Evolutionary conservation across 2,797 vertebrate species (phyloP).

Genomic region (Darevskia mixta): DNA sequence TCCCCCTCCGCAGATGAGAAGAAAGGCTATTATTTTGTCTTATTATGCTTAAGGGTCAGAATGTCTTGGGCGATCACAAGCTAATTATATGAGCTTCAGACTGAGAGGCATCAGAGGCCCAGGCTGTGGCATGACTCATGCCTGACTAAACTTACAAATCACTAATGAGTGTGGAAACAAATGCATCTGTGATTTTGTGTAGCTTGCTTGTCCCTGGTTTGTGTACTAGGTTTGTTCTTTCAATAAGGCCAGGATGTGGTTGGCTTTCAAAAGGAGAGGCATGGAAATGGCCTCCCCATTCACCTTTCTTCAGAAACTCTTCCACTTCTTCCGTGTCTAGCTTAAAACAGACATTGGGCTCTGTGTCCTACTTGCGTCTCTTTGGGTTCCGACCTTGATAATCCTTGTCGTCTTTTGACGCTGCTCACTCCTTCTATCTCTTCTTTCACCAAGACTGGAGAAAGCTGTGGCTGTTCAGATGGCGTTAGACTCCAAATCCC

Average conservation of each 20-base stretch:
- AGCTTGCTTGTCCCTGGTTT: neutral
- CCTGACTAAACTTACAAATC: neutral
- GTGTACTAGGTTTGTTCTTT: neutral
- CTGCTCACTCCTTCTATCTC: neutral
- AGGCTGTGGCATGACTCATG: neutral
- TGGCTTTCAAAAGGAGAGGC: slow-evolving; percentile 57
- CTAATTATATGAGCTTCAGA: neutral
- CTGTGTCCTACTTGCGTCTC: neutral
- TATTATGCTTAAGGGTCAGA: neutral
- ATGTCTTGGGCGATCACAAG: neutral
- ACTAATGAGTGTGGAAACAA: neutral
- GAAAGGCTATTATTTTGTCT: neutral
- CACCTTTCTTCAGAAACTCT: slow-evolving; percentile 2
- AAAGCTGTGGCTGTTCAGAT: too few relatives aligned
- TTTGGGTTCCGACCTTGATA: neutral
- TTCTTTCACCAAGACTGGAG: too few relatives aligned
- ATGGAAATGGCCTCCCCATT: too few relatives aligned
- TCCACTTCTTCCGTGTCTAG: slow-evolving; percentile 55
- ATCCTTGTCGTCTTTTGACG: slow-evolving; percentile 36
- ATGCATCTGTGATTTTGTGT: neutral
- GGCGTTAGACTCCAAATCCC: too few relatives aligned
- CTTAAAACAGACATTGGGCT: slow-evolving; percentile 37
- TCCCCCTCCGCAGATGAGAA: neutral
- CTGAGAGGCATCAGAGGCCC: neutral
- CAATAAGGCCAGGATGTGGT: slow-evolving; percentile 54